These are phyloP conservation scores for Phorcus lineatus DNA, from an alignment of 2,888 invertebrate species.

Conservation along the genomic window DNA sequence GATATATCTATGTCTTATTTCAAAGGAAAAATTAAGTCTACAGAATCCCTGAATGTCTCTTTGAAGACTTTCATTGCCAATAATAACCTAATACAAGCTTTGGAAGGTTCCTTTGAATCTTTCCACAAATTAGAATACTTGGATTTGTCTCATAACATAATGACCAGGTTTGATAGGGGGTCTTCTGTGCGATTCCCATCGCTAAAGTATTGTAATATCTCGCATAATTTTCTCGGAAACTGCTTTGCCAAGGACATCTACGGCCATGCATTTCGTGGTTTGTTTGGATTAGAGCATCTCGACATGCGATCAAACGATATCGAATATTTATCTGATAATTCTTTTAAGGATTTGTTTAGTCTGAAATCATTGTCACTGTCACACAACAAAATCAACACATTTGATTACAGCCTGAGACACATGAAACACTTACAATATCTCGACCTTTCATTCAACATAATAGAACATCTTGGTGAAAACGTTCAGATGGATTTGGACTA, in stretches of 20 bases:
- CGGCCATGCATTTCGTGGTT: neutral
- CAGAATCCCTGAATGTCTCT: neutral
- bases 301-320: neutral
- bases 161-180: neutral
- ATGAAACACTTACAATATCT: conserved; percentile 14
- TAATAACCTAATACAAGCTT: neutral
- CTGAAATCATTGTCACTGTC: neutral
- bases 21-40: neutral
- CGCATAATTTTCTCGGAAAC: neutral
- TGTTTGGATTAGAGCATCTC: neutral
- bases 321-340: neutral
- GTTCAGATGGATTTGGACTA: neutral
- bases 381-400: neutral
- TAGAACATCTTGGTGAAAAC: neutral
- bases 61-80: neutral
- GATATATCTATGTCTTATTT: neutral
- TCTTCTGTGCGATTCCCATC: conserved; percentile 13
- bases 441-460: conserved; percentile 2
- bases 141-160: conserved; percentile 2
- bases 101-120: neutral
- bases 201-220: neutral
- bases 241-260: neutral
- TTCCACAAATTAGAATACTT: conserved; percentile 20
- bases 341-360: too few species aligned
- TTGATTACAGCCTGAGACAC: neutral